Percentiles rank a stretch among this genome's conserved stretches.
These are phyloP conservation scores for Geothlypis trichas DNA, from an alignment of 2,113 vertebrate genomes.

Conservation along the genomic window DNA sequence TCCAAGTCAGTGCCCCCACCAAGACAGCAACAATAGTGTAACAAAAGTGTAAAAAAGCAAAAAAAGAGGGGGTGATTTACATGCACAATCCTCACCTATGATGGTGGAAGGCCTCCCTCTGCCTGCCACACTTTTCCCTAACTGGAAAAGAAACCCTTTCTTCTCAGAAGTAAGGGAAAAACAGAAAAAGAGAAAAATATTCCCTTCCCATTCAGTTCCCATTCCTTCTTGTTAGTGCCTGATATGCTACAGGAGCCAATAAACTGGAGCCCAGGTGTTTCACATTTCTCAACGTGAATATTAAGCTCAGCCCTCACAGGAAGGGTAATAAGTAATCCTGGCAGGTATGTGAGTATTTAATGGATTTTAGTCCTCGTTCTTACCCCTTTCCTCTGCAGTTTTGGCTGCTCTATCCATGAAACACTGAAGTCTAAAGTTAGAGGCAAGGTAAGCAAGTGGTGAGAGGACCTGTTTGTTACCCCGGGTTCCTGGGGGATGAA, in stretches of 20 bases:
- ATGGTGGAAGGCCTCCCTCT: not conserved
- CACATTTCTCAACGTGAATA: not conserved
- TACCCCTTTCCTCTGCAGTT: not conserved
- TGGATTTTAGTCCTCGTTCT: not conserved
- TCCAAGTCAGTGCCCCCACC: not conserved
- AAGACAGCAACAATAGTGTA: not conserved
- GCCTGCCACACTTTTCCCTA: not conserved
- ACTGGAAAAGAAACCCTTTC: not conserved
- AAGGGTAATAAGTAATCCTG: not conserved
- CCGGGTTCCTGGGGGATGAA: not conserved
- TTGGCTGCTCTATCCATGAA: not conserved
- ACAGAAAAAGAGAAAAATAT: not conserved
- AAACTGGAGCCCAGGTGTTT: not conserved
- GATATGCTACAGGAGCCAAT: not conserved
- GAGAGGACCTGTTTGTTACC: not conserved
- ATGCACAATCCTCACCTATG: not conserved
- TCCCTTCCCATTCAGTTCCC: not conserved
- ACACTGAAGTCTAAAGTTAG: not conserved
- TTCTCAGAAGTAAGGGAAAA: not conserved
- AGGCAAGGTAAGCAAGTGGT: not conserved
- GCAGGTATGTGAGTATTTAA: not conserved
- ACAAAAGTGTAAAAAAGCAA: not conserved
- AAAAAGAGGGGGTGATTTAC: not conserved
- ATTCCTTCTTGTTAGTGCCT: not conserved
- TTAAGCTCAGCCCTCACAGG: not conserved